Percentiles rank a stretch among this genome's conserved stretches.
Conservation (phyloP, 2,113 vertebrate species). For the Percopsis transmontana region DNA sequence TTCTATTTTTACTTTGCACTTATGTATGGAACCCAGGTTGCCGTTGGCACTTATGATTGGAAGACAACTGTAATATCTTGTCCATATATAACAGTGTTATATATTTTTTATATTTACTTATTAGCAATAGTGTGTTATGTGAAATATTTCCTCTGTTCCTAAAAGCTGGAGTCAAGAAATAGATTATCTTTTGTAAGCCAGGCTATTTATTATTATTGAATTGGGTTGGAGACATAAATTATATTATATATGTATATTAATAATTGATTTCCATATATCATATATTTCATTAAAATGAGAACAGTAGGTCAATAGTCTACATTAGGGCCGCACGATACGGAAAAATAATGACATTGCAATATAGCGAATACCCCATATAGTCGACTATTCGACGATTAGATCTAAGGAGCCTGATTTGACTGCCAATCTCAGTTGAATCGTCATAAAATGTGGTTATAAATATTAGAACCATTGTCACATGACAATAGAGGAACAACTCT, state of each 20-base stretch:
- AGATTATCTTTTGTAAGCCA: background rate
- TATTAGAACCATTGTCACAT: too few species aligned
- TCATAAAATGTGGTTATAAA: too few species aligned
- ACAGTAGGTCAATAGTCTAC: slow-evolving; percentile 43
- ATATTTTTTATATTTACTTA: background rate
- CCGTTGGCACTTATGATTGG: background rate
- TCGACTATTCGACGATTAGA: too few species aligned
- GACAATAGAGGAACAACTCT: too few species aligned
- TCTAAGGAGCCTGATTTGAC: too few species aligned
- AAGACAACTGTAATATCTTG: background rate
- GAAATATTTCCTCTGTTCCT: background rate
- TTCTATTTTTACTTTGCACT: slow-evolving; percentile 16
- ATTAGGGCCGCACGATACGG: too few species aligned
- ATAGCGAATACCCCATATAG: too few species aligned
- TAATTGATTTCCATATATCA: slow-evolving; percentile 62
- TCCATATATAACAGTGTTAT: background rate
- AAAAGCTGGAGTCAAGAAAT: background rate
- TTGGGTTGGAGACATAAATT: slow-evolving; percentile 4
- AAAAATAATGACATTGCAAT: too few species aligned
- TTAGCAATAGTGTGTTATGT: background rate
- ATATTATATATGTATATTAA: slow-evolving; percentile 52
- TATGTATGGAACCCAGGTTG: background rate
- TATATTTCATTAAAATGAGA: slow-evolving; percentile 55
- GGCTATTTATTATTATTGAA: slow-evolving; percentile 10
- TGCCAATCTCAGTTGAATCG: too few species aligned